Conservation (phyloP, 2,888 invertebrate genomes). For the Pharmacophagus antenor region DNA sequence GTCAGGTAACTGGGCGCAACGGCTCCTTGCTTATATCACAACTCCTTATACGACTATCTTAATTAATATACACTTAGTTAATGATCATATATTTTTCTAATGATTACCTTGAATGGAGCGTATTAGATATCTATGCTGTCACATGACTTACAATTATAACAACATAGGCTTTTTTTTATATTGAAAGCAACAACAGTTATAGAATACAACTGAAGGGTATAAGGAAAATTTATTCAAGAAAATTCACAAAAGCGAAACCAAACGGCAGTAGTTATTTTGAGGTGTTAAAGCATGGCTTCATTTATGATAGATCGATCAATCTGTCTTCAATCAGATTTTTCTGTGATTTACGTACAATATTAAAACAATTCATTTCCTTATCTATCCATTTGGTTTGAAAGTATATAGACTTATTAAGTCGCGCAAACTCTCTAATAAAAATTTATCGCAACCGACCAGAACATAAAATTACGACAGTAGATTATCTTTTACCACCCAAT, state of each 20-base stretch:
- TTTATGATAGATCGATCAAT: background rate
- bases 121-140: background rate
- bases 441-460: background rate
- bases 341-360: too few relatives aligned
- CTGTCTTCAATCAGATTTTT: too few relatives aligned
- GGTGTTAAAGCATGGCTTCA: background rate
- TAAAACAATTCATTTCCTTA: too few relatives aligned
- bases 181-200: background rate
- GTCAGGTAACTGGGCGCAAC: conserved; percentile 29
- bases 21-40: conserved; percentile 2
- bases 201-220: background rate
- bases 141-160: conserved; percentile 7
- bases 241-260: background rate
- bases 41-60: conserved; percentile 20
- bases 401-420: too few relatives aligned
- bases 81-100: conserved; percentile 15
- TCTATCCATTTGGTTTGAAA: too few relatives aligned
- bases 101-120: conserved; percentile 24
- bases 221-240: too few relatives aligned
- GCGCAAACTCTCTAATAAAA: background rate
- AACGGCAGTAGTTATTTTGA: background rate
- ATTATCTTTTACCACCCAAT: conserved; percentile 4
- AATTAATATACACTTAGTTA: conserved; percentile 16
- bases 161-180: conserved; percentile 5
- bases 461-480: background rate